Percentiles rank a stretch among this genome's conserved stretches.
These are phyloP conservation scores for Calliphora vomitoria DNA, from an alignment of 2,888 invertebrate species.

Conservation along the genomic window DNA sequence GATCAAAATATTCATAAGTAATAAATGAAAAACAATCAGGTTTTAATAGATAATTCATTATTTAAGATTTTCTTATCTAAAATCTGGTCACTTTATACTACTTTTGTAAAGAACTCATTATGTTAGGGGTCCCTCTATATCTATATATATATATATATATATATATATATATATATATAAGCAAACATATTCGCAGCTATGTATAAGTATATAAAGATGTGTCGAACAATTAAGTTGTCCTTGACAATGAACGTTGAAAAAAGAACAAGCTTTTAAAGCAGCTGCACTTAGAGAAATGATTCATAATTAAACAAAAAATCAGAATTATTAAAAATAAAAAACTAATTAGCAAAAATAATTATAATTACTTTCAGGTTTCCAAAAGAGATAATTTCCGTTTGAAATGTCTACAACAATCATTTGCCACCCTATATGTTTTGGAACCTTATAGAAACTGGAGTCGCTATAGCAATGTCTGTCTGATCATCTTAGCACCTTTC, in stretches of 20 bases:
- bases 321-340: background rate
- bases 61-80: slow-evolving; percentile 39
- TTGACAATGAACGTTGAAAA: slow-evolving; percentile 74
- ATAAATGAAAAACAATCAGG: slow-evolving; percentile 43
- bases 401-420: too few relatives aligned
- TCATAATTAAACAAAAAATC: background rate
- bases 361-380: too few relatives aligned
- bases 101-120: slow-evolving; percentile 58
- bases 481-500: too few relatives aligned
- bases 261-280: slow-evolving; percentile 37
- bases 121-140: background rate
- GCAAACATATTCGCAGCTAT: slow-evolving; percentile 1
- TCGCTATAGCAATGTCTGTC: too few relatives aligned
- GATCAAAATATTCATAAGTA: slow-evolving; percentile 48
- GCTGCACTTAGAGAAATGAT: slow-evolving; percentile 41
- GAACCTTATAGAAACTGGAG: too few relatives aligned
- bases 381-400: too few relatives aligned
- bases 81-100: slow-evolving; percentile 55
- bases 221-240: slow-evolving; percentile 73
- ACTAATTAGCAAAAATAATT: background rate
- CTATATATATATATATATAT: background rate
- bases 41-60: slow-evolving; percentile 53
- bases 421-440: too few relatives aligned
- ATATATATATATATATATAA: background rate
- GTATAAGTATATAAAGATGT: slow-evolving; percentile 29